These are phyloP conservation scores for Anorthoa munda DNA, from an alignment of 2,888 invertebrate genomes.

Conservation along the genomic window DNA sequence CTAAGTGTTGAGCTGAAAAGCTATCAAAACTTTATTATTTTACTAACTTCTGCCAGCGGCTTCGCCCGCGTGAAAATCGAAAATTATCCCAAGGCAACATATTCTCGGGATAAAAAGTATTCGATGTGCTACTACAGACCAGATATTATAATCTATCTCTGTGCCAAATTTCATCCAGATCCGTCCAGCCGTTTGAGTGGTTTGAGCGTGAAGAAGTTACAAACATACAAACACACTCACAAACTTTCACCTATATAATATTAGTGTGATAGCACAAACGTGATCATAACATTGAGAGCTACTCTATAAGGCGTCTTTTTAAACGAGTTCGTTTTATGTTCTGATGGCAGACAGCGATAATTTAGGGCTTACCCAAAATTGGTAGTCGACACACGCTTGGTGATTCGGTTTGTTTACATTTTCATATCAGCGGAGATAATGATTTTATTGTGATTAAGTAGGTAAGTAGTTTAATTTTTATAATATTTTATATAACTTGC, in stretches of 20 bases:
- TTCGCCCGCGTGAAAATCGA: no score
- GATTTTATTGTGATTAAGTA: constrained; percentile 6
- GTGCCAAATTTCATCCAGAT: no score
- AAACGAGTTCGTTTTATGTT: constrained; percentile 4
- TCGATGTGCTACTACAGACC: no score
- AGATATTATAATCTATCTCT: no score
- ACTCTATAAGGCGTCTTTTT: constrained; percentile 11
- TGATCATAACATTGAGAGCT: constrained; percentile 8
- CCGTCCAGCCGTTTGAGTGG: no score
- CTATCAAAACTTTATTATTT: constrained; percentile 7
- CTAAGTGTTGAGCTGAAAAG: background rate
- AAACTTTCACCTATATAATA: no score
- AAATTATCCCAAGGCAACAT: no score
- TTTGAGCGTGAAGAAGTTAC: no score
- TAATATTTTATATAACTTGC: no score
- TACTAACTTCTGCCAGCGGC: no score
- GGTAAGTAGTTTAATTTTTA: background rate
- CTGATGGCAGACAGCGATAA: constrained; percentile 27
- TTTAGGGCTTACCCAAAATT: background rate
- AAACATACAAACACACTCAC: no score
- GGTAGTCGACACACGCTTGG: background rate
- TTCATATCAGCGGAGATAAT: constrained; percentile 12
- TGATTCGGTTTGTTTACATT: constrained; percentile 2
- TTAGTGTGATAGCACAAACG: background rate
- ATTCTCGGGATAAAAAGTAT: no score